These are phyloP conservation scores for Liparis tanakae DNA, from an alignment of 2,797 vertebrate genomes.

Conservation along the genomic window DNA sequence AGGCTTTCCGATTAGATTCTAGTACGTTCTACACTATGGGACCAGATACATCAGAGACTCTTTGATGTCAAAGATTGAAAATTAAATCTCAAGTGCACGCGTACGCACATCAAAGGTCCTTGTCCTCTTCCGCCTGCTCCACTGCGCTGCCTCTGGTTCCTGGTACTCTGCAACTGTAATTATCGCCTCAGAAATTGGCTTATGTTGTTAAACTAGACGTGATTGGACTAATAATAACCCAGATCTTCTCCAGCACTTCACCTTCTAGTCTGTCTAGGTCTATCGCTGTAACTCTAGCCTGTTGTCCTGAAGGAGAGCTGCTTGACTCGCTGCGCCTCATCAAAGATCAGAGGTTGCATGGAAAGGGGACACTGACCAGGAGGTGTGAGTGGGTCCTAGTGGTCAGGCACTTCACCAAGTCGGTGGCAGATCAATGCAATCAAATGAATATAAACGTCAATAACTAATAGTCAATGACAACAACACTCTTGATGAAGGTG, in stretches of 20 bases:
- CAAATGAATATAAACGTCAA: conserved; percentile 23
- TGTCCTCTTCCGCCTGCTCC: conserved; percentile 10
- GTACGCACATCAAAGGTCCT: conserved; percentile 16
- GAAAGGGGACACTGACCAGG: conserved; percentile 37
- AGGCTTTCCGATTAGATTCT: conserved; percentile 42
- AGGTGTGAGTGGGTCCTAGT: conserved; percentile 22
- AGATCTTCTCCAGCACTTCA: conserved; percentile 27
- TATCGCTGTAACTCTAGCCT: conserved; percentile 41
- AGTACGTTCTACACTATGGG: conserved; percentile 22
- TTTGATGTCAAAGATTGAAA: conserved; percentile 52
- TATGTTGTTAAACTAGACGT: conserved; percentile 38
- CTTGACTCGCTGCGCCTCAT: conserved; percentile 26
- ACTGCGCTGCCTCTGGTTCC: conserved; percentile 15
- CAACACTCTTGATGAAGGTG: conserved; percentile 5
- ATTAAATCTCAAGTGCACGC: conserved; percentile 8
- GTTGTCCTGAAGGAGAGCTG: conserved; percentile 35
- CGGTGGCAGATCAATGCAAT: conserved; percentile 39
- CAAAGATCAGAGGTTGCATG: conserved; percentile 57
- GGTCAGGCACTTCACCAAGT: conserved; percentile 26
- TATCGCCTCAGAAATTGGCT: conserved; percentile 36
- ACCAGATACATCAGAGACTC: conserved; percentile 35
- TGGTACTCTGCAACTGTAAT: conserved; percentile 13
- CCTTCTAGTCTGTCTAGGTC: conserved; percentile 21
- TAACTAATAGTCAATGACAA: conserved; percentile 32
- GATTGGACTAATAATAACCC: conserved; percentile 45